These are phyloP conservation scores for Drosophila recens DNA, from an alignment of 2,888 invertebrate genomes.

Conservation along the genomic window DNA sequence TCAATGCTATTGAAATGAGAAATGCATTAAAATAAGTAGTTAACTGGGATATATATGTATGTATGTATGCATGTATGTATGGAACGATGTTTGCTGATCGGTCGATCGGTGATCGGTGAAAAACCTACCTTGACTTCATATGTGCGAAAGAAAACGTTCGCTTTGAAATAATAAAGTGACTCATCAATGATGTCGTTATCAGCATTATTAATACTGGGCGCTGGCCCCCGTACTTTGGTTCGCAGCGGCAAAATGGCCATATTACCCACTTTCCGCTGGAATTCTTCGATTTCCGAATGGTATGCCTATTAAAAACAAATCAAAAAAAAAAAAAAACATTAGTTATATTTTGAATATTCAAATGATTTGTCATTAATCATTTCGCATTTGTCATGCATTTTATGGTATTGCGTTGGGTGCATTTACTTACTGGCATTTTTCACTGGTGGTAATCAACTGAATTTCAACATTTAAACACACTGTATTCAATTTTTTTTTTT, in stretches of 20 bases:
- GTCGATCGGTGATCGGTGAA: background rate
- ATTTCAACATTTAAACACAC: constrained; percentile 30
- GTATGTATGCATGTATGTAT: background rate
- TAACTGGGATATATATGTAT: no score
- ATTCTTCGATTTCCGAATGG: constrained; percentile 94
- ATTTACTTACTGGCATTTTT: constrained; percentile 55
- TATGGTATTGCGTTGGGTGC: background rate
- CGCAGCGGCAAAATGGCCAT: constrained; percentile 96
- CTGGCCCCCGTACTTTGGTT: constrained; percentile 97
- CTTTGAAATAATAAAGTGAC: constrained; percentile 98
- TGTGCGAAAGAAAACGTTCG: constrained; percentile 99
- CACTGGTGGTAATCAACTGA: constrained; percentile 33
- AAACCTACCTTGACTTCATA: constrained; percentile 96
- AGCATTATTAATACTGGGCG: constrained; percentile 89
- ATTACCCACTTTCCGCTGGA: constrained; percentile 92
- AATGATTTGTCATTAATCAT: constrained; percentile 21
- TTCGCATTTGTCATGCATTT: constrained; percentile 2
- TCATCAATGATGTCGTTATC: constrained; percentile 98
- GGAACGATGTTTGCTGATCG: background rate
- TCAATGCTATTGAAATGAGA: no score
- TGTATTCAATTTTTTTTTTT: constrained; percentile 25
- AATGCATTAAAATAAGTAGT: no score
- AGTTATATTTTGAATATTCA: constrained; percentile 2
- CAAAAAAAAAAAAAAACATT: background rate
- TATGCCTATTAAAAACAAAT: constrained; percentile 90